A percentile compares a stretch with the other conserved stretches of the same genome.
These are phyloP conservation scores for Drepanosiphum platanoidis DNA, from an alignment of 2,888 invertebrate genomes.

Conservation along the genomic window DNA sequence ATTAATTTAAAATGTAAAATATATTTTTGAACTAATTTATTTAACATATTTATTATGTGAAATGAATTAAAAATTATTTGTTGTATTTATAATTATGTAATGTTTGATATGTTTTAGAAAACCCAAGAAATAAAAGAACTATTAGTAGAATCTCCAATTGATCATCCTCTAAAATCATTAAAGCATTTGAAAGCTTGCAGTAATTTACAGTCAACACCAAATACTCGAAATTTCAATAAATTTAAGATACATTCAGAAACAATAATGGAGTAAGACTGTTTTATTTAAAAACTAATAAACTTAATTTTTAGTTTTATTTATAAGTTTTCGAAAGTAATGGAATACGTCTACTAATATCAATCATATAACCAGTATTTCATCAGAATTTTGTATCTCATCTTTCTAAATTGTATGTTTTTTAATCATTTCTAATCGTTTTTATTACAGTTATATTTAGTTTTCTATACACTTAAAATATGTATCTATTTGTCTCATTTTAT, in stretches of 20 bases:
- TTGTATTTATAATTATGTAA: not conserved
- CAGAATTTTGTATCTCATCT: too few species aligned
- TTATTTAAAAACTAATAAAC: not conserved
- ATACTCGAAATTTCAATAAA: constrained; percentile 30
- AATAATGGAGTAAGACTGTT: constrained; percentile 40
- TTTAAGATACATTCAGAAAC: constrained; percentile 11
- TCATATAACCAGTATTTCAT: too few species aligned
- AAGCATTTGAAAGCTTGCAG: constrained; percentile 14
- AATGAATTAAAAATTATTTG: not conserved
- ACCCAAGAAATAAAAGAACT: not conserved
- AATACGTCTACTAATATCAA: too few species aligned
- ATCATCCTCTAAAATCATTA: constrained; percentile 1
- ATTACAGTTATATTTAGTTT: too few species aligned
- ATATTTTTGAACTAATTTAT: not conserved
- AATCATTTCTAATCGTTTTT: too few species aligned
- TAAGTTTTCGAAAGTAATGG: too few species aligned
- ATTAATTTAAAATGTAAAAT: too few species aligned
- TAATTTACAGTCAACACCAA: constrained; percentile 59
- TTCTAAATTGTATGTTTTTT: too few species aligned
- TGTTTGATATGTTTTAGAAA: constrained; percentile 20
- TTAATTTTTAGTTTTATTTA: too few species aligned
- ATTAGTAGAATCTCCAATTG: not conserved
- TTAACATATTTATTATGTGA: too few species aligned
- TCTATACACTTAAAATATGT: too few species aligned
- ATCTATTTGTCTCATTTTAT: too few species aligned